These are phyloP conservation scores for Macquaria australasica DNA, from an alignment of 2,113 vertebrate species.

Conservation along the genomic window DNA sequence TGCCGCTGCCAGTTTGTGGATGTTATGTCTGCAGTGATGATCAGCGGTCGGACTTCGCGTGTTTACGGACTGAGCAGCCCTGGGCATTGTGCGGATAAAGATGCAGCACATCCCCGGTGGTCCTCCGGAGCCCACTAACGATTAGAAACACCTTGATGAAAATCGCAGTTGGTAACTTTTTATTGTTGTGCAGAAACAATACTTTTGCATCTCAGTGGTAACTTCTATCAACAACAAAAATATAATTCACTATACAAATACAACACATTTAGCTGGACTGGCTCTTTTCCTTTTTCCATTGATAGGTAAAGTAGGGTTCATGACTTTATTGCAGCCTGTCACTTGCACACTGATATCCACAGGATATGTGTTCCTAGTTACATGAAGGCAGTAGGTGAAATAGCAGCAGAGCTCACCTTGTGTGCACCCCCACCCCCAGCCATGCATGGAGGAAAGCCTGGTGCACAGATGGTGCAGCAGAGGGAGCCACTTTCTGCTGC, in stretches of 20 bases:
- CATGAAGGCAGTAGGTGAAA: slow-evolving; percentile 29
- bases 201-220: not conserved
- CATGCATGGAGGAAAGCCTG: slow-evolving; percentile 52
- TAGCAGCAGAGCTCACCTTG: slow-evolving; percentile 56
- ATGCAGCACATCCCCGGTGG: not conserved
- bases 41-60: not conserved
- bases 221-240: not conserved
- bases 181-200: not conserved
- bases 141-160: not conserved
- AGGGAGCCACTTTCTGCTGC: slow-evolving; percentile 77
- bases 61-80: slow-evolving; percentile 26
- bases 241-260: no score
- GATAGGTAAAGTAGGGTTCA: not conserved
- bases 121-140: not conserved
- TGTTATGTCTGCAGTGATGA: not conserved
- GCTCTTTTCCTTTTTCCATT: not conserved
- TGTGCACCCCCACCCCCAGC: slow-evolving; percentile 32
- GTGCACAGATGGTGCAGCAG: slow-evolving; percentile 81
- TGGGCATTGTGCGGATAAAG: slow-evolving; percentile 1
- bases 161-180: not conserved
- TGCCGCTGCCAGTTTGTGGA: not conserved
- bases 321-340: slow-evolving; percentile 3
- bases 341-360: not conserved
- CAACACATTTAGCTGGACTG: not conserved
- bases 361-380: slow-evolving; percentile 6